A percentile compares a stretch with the other conserved stretches of the same genome.
Evolutionary conservation across 2,797 vertebrate species (phyloP).

Genomic region (Buphagus erythrorhynchus): DNA sequence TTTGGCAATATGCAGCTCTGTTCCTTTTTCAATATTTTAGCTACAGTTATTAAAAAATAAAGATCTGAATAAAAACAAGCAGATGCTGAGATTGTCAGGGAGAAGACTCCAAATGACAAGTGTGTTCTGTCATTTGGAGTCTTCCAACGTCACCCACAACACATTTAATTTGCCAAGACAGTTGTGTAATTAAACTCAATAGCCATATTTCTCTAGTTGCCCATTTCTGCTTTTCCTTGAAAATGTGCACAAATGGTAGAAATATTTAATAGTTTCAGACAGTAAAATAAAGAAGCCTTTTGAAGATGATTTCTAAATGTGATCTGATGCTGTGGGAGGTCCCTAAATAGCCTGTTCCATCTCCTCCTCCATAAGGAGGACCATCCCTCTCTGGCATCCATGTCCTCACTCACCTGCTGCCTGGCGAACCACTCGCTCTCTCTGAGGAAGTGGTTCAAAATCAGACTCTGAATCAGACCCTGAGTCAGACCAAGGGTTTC

Average conservation of each 20-base stretch:
- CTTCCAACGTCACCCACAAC: background rate
- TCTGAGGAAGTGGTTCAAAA: constrained; percentile 72
- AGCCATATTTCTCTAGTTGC: background rate
- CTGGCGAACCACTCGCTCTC: constrained; percentile 66
- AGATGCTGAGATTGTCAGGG: background rate
- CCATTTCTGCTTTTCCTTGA: background rate
- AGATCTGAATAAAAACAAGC: background rate
- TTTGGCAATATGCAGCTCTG: background rate
- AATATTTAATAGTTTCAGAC: background rate
- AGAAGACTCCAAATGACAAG: background rate
- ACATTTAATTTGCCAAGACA: background rate
- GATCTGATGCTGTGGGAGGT: background rate
- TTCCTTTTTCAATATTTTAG: constrained; percentile 11
- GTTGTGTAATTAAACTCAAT: background rate
- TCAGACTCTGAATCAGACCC: constrained; percentile 62
- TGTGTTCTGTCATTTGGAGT: background rate
- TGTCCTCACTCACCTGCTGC: constrained; percentile 79
- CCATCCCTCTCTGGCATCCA: background rate
- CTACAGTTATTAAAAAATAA: background rate
- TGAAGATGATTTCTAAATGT: background rate
- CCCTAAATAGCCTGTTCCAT: background rate
- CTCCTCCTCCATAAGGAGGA: background rate
- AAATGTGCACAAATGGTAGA: background rate
- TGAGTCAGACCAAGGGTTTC: constrained; percentile 82
- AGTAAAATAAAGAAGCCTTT: background rate